Evolutionary conservation across 2,797 vertebrate genomes (phyloP).

Genomic region (Cossypha polioptera): DNA sequence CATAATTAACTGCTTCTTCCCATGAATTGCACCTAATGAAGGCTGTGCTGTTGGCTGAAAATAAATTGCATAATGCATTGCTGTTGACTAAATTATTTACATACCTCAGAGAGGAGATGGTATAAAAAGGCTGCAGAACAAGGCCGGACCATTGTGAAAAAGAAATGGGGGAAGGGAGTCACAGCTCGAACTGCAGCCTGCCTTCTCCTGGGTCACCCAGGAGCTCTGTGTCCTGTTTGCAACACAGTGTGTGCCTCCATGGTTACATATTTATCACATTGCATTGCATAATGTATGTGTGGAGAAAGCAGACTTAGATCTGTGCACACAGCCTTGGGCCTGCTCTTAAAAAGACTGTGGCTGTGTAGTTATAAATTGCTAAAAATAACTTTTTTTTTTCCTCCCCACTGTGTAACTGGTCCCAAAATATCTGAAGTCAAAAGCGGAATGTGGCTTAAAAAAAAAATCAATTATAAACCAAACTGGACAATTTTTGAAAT

Average conservation of each 20-base stretch:
- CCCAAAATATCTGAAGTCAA: neutral
- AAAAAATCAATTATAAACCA: neutral
- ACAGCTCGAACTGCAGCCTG: neutral
- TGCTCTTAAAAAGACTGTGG: neutral
- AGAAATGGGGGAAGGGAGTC: neutral
- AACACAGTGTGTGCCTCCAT: neutral
- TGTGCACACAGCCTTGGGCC: neutral
- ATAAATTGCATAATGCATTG: slow-evolving; percentile 65
- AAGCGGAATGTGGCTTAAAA: neutral
- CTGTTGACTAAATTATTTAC: slow-evolving; percentile 67
- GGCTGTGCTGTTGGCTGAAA: slow-evolving; percentile 59
- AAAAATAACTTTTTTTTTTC: neutral
- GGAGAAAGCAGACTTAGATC: neutral
- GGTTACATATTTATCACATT: neutral
- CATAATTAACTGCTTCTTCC: slow-evolving; percentile 62
- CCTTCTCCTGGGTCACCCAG: neutral
- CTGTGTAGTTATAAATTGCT: neutral
- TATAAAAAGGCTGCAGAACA: slow-evolving; percentile 31
- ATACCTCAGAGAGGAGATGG: slow-evolving; percentile 14
- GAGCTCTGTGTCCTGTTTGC: neutral
- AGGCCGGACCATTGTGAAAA: slow-evolving; percentile 9
- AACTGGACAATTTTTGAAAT: neutral
- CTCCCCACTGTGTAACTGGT: neutral
- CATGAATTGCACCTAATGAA: slow-evolving; percentile 59
- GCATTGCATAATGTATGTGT: neutral